Evolutionary conservation across 1,140 invertebrate genomes (phyloP), one percentile per base, ranked within the genome.

Genomic region (Samia ricini): DNA sequence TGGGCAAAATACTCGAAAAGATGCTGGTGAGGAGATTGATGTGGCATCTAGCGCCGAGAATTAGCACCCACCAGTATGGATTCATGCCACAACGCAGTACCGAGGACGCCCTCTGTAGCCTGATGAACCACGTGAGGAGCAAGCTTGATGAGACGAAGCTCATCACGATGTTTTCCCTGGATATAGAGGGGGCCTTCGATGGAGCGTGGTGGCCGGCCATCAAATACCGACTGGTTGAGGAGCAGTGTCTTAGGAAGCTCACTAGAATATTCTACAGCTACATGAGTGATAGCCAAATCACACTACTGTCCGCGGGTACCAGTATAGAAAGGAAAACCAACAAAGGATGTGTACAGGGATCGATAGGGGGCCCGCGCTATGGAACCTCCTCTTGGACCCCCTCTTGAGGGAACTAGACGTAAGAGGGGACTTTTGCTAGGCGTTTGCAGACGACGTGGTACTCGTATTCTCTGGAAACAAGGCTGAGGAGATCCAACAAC

Each of bases 341-440:
- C 8, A 54, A 54, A 19, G 51, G 51, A 10, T 54, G 51, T 22
- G 51, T 54, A 4, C 51, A 54, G 21, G 51, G 51, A 54, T 26
- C 26, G 4, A 26, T 26, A 26, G 26, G 26, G 8, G 26, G 26
- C 3, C 26, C 26, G 8, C 21, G 4, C 20, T 54, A 18, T 54
- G 51, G 51, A 54, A 54, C 12, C 21, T 54, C 4, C 51, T 54
- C 12, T 19, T 54, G 3, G 51, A 54, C 21, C 51, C 51, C 3
- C 51, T 54, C 6, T 21, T 54, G 48, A n/a, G 19, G 12, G 48
- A 49, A 4, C 4, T 49, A 12, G 48, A 4, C 3, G 26, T 8
- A 4, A 8, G 4, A 26, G 26, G 26, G 8, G 26, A 26, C 26
- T 26, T 26, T 8, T 26, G 26, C 26, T 8, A 26, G 26, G 26